Conservation (phyloP, 2,113 vertebrate genomes). For the Micronycteris hirsuta region DNA sequence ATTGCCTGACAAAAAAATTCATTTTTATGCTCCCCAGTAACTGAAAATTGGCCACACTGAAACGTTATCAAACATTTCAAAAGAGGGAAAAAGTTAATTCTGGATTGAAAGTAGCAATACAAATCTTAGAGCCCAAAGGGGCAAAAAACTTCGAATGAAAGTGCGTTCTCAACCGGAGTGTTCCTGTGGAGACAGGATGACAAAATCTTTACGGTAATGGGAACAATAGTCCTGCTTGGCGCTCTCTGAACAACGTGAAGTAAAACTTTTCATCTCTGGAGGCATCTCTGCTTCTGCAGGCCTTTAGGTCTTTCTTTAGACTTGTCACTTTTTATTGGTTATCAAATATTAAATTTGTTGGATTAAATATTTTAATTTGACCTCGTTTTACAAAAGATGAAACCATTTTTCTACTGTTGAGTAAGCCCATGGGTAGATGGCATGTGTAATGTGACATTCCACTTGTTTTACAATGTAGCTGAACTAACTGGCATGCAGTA, state of each 20-base stretch:
- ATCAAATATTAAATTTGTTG: conserved; percentile 32
- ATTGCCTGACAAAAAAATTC: neutral
- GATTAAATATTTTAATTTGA: conserved; percentile 31
- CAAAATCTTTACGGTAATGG: conserved; percentile 2
- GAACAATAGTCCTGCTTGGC: neutral
- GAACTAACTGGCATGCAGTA: neutral
- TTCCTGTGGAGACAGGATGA: conserved; percentile 41
- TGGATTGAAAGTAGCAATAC: conserved; percentile 11
- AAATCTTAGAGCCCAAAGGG: neutral
- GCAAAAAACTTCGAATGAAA: conserved; percentile 40
- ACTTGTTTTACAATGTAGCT: conserved; percentile 18
- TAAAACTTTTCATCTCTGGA: neutral
- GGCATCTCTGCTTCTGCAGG: neutral
- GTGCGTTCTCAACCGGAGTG: conserved; percentile 9
- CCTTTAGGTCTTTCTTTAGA: neutral
- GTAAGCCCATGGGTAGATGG: neutral
- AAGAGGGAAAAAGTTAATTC: neutral
- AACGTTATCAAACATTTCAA: conserved; percentile 43
- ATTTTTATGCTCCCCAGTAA: conserved; percentile 48
- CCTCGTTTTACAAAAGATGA: conserved; percentile 1
- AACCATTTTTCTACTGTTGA: neutral
- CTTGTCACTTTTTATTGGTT: neutral
- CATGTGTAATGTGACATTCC: neutral
- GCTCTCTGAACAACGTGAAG: conserved; percentile 8
- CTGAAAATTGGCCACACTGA: conserved; percentile 19